Evolutionary conservation across 2,113 vertebrate genomes (phyloP).

Genomic region (Antigone vipio): DNA sequence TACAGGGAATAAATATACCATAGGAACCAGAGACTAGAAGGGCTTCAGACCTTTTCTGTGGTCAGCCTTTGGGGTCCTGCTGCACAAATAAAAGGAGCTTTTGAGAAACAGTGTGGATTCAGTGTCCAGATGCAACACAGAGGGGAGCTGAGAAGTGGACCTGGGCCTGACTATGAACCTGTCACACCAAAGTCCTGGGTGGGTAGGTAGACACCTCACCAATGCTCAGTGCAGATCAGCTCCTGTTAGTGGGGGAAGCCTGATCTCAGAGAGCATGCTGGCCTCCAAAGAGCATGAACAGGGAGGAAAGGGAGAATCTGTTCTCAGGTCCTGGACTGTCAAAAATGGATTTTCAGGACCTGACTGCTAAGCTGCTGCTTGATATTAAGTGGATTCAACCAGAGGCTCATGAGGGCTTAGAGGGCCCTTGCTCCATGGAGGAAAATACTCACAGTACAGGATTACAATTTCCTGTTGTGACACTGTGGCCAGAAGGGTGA

Average conservation of each 20-base stretch:
- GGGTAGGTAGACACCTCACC: neutral
- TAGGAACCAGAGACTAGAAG: neutral
- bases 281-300: neutral
- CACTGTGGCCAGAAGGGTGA: neutral
- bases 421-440: neutral
- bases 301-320: neutral
- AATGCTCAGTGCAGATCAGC: neutral
- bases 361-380: neutral
- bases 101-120: neutral
- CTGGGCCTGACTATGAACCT: neutral
- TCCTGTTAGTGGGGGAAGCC: neutral
- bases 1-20: neutral
- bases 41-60: neutral
- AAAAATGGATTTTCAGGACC: neutral
- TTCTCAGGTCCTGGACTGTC: neutral
- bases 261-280: fast-evolving
- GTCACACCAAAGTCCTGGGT: neutral
- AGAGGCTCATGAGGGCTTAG: neutral
- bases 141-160: neutral
- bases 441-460: neutral
- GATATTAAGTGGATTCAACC: neutral
- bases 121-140: neutral
- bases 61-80: neutral
- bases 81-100: neutral
- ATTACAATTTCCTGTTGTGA: neutral